These are phyloP conservation scores for Heliconius cydno DNA, from an alignment of 2,888 invertebrate genomes.

Conservation along the genomic window DNA sequence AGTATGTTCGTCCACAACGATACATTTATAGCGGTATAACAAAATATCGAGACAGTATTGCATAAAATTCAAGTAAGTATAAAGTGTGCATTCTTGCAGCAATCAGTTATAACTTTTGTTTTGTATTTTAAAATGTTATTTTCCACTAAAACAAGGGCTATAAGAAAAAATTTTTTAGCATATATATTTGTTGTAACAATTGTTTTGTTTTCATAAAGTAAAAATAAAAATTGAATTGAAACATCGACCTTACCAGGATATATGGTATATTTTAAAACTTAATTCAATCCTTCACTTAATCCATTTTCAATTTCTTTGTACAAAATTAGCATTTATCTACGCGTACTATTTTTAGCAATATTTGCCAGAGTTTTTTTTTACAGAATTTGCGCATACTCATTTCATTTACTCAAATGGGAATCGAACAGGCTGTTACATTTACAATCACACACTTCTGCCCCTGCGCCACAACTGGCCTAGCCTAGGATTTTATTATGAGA, in stretches of 20 bases:
- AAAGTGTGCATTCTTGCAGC: background rate
- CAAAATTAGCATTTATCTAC: background rate
- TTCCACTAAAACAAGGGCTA: background rate
- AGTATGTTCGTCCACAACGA: constrained; percentile 8
- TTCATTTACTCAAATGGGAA: no score
- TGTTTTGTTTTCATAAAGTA: background rate
- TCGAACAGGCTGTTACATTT: no score
- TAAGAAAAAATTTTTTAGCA: background rate
- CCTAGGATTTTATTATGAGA: no score
- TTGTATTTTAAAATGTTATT: background rate
- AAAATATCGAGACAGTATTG: constrained; percentile 12
- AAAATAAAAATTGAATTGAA: background rate
- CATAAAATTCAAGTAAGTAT: constrained; percentile 9
- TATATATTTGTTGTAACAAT: background rate
- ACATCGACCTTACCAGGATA: background rate
- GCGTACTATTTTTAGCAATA: no score
- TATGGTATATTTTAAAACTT: background rate
- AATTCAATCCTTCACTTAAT: background rate
- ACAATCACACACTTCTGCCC: no score
- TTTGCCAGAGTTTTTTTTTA: no score
- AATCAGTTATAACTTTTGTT: constrained; percentile 9
- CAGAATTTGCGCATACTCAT: no score
- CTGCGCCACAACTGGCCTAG: no score
- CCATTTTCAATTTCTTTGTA: background rate
- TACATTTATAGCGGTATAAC: constrained; percentile 18